phyloP scores from a whole-genome alignment of 2,888 invertebrate genomes.

The Oscheius myriophilus region DNA sequence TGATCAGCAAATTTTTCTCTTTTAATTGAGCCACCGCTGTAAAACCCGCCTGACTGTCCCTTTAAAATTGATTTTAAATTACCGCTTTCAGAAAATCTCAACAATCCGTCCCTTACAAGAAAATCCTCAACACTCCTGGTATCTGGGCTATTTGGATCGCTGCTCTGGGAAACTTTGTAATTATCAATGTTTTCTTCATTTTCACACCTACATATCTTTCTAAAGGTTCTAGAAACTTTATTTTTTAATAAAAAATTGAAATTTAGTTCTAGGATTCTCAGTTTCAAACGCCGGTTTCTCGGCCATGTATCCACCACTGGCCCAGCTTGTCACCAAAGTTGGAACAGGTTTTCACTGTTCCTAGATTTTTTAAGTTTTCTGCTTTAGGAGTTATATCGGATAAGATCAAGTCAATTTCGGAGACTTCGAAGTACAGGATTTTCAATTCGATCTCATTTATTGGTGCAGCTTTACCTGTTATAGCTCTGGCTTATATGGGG shows the following conservation, averaged over 20 bases:
- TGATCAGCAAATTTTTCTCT: too few relatives aligned
- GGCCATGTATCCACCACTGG: slow-evolving; percentile 56
- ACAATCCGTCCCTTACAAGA: slow-evolving; percentile 48
- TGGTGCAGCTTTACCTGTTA: slow-evolving; percentile 46
- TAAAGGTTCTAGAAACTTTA: slow-evolving; percentile 8
- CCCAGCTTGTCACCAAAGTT: slow-evolving; percentile 57
- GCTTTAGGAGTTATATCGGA: slow-evolving; percentile 41
- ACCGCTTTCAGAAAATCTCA: slow-evolving; percentile 29
- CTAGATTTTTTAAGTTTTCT: neutral
- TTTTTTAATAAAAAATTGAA: neutral
- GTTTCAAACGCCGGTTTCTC: slow-evolving; percentile 50
- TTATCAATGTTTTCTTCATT: slow-evolving; percentile 62
- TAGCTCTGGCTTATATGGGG: slow-evolving; percentile 41
- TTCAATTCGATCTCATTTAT: slow-evolving; percentile 63
- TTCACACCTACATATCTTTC: slow-evolving; percentile 52
- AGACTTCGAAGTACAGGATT: slow-evolving; percentile 54
- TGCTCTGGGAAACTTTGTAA: slow-evolving; percentile 58
- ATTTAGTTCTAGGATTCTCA: slow-evolving; percentile 56
- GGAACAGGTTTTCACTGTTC: slow-evolving; percentile 28
- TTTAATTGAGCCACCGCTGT: too few relatives aligned
- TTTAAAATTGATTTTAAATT: too few relatives aligned
- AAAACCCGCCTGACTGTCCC: too few relatives aligned
- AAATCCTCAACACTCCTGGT: slow-evolving; percentile 52
- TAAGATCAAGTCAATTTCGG: slow-evolving; percentile 48
- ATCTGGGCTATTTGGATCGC: slow-evolving; percentile 66